Evolutionary conservation across 2,797 vertebrate species (phyloP).

Genomic region (Chelonia mydas): DNA sequence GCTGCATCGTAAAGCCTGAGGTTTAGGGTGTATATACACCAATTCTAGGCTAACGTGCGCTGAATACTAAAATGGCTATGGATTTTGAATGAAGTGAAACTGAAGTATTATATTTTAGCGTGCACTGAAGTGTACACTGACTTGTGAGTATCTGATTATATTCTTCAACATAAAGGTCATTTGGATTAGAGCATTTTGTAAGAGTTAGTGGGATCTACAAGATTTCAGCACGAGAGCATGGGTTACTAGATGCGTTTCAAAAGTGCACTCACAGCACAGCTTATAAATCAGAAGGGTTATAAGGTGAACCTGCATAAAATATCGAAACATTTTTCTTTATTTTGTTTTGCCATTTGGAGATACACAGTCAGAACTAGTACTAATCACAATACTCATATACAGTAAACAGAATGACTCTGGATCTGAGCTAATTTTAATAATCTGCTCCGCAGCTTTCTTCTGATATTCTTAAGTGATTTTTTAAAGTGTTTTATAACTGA

Average conservation of each 20-base stretch:
- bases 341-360: rapidly evolving
- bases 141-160: not conserved
- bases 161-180: not conserved
- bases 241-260: not conserved
- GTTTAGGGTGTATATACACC: not conserved
- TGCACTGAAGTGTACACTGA: not conserved
- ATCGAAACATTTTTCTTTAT: not conserved
- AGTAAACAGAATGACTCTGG: not conserved
- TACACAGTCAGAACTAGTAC: not conserved
- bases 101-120: not conserved
- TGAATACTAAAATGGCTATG: not conserved
- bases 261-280: rapidly evolving
- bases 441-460: rapidly evolving
- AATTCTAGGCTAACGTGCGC: not conserved
- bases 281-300: not conserved
- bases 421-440: not conserved
- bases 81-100: not conserved
- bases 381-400: rapidly evolving
- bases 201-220: not conserved
- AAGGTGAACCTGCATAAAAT: not conserved
- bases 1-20: not conserved
- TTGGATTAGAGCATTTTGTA: not conserved
- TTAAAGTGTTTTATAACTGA: not conserved
- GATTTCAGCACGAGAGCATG: not conserved
- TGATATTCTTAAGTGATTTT: not conserved